Evolutionary conservation across 2,797 vertebrate genomes (phyloP), one percentile per base, ranked within the genome.

Genomic region (Amniataba percoides): DNA sequence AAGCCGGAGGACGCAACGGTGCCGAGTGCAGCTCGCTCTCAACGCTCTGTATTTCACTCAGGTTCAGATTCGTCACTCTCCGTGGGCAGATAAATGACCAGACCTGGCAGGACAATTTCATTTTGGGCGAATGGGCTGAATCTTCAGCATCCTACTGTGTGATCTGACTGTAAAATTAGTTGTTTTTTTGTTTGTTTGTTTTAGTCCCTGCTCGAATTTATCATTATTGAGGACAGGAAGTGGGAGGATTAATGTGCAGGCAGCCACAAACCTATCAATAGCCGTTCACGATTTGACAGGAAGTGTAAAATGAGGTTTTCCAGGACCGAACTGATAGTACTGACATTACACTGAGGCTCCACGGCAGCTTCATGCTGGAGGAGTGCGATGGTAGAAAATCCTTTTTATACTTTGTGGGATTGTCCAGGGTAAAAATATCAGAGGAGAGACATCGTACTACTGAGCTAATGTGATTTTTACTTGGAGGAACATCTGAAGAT

Each of bases 41-140:
- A 23, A 45, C 49, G 2, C 31, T 72, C 73, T 75, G 36, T 19
- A 42, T 71, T 48, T 69, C 62, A 13, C 71, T 76, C 55, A 60
- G 67, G 52, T 56, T 72, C n/a, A 53, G 34, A 61, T 14, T 70
- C 1, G 31, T 57, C 51, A 36, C n/a, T 36, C 25, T 67, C 57
- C 5, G 19, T 6, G 53, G 45, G 66, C 69, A 60, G 77, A 77
- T 58, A 64, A 79, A 84, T 34, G 71, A 75, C 39, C 66, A n/a
- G 25, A 59, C 49, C 51, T 57, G 57, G 14, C 68, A 51, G 78
- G n/a, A 57, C 3, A 31, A 49, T 77, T 71, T 83, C 36, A 61
- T 71, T 71, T 81, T 42, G 27, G 53, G 40, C 19, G 62, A 72
- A 82, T 19, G 57, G 25, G 23, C 67, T 34, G 45, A 78, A 59